A percentile compares a stretch with the other conserved stretches of the same genome.
phyloP scores from a whole-genome alignment of 1,140 invertebrate species.

The Caenorhabditis latens region DNA sequence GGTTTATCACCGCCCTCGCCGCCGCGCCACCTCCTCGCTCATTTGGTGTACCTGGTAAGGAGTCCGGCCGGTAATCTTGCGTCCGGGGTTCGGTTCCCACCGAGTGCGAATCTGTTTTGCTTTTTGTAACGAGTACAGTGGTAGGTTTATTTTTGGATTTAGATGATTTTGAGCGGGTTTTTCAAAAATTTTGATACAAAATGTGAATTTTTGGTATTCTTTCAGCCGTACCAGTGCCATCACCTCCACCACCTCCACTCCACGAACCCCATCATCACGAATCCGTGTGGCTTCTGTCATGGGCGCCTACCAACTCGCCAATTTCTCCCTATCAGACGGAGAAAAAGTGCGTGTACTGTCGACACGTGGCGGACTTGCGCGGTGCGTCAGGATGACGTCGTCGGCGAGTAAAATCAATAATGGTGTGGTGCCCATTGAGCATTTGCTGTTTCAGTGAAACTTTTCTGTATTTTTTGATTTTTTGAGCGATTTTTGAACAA shows the following conservation, averaged over 20 bases:
- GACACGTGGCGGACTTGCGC: conserved; percentile 28
- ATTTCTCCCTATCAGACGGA: conserved; percentile 42
- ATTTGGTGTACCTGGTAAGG: no score
- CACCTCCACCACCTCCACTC: background rate
- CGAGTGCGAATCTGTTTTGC: no score
- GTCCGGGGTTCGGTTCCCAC: no score
- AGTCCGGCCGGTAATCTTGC: no score
- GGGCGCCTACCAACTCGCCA: conserved; percentile 10
- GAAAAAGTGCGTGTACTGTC: conserved; percentile 33
- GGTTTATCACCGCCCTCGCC: no score
- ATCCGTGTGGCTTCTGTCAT: conserved; percentile 18
- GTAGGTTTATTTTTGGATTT: no score
- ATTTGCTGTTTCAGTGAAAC: conserved; percentile 13
- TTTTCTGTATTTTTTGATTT: conserved; percentile 6
- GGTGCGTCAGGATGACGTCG: background rate
- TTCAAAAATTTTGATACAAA: background rate
- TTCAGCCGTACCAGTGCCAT: background rate
- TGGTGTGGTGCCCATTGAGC: conserved; percentile 16
- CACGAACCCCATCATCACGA: background rate
- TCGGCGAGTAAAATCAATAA: background rate
- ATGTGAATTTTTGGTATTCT: background rate
- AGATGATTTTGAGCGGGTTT: no score
- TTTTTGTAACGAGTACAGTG: no score
- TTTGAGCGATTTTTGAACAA: background rate
- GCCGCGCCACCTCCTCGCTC: no score